Base-by-base conservation (phyloP, 2,888 invertebrate genomes). In the Cordylochernes scorpioides region DNA sequence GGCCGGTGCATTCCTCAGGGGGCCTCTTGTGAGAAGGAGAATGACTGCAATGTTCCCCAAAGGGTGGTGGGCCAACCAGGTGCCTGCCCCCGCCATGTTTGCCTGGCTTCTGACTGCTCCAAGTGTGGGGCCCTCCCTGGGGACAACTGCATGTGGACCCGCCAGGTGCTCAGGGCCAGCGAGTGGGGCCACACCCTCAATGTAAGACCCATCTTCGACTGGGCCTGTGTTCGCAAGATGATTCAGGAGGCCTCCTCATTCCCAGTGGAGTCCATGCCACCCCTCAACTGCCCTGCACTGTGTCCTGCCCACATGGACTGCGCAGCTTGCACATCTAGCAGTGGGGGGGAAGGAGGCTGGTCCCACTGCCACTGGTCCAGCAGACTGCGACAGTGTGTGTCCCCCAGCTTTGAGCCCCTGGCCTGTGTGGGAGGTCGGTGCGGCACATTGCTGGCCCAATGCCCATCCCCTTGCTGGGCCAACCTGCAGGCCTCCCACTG, bases 401-500 rank as follows among this genome's bases (percentile, higher is more conserved):
- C 82, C 1, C 74, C 80, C 0, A 69, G 72, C 8, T 74, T 75
- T 45, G 73, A 78, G 45, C 68, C 75, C 0, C 60, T 88, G 3
- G 70, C 74, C 38, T 88, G 88, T 46, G 71, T 77, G 8, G 80
- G 78, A 1, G 86, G 86, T 0, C 72, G 75, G 1, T 88, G 86
- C 48, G 84, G 86, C 0, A 57, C 75, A 12, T 73, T 82, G 0
- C 50, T 80, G 13, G 62, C 63, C 29, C 68, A 71, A 39, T 88
- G 88, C 44, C 86, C 86, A 0, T 70, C 70, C 34, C 72, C 74
- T 0, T 88, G 88, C 45, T 63, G 64, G 6, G 67, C 70, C 0
- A 72, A 75, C 46, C 67, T 64, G 4, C 75, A 80, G 47, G 88
- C 88, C 46, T 68, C 74, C 0, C 70, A 69, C 18, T 88, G 88